phyloP scores from a whole-genome alignment of 2,797 vertebrate genomes.

The Aphelocoma californica region DNA sequence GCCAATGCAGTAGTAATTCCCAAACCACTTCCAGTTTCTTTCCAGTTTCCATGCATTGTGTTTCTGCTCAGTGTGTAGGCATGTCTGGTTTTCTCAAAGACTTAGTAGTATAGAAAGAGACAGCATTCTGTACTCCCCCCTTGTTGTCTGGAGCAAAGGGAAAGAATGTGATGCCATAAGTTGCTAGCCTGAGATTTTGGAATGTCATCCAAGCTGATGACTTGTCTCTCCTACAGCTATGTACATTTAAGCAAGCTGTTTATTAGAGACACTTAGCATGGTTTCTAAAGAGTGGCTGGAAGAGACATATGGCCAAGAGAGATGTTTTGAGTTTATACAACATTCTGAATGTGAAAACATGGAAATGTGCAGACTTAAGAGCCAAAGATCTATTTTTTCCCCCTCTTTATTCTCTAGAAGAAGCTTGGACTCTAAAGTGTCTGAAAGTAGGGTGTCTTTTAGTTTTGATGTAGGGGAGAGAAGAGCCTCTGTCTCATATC shows the following conservation, averaged over 20 bases:
- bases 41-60: background rate
- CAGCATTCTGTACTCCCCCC: background rate
- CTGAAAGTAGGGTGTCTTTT: background rate
- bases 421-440: background rate
- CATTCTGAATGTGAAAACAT: background rate
- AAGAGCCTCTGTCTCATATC: background rate
- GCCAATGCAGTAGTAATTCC: background rate
- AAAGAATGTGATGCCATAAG: background rate
- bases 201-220: background rate
- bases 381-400: background rate
- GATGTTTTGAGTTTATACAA: background rate
- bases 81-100: background rate
- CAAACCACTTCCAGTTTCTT: background rate
- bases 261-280: background rate
- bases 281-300: slow-evolving; percentile 1
- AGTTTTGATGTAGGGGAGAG: background rate
- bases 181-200: background rate
- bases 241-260: background rate
- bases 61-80: background rate
- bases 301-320: background rate
- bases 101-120: background rate
- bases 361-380: background rate
- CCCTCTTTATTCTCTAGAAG: background rate
- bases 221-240: background rate
- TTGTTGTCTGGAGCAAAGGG: background rate